A percentile compares a stretch with the other conserved stretches of the same genome.
These are phyloP conservation scores for Endotricha flammealis DNA, from an alignment of 2,888 invertebrate species.

Conservation along the genomic window DNA sequence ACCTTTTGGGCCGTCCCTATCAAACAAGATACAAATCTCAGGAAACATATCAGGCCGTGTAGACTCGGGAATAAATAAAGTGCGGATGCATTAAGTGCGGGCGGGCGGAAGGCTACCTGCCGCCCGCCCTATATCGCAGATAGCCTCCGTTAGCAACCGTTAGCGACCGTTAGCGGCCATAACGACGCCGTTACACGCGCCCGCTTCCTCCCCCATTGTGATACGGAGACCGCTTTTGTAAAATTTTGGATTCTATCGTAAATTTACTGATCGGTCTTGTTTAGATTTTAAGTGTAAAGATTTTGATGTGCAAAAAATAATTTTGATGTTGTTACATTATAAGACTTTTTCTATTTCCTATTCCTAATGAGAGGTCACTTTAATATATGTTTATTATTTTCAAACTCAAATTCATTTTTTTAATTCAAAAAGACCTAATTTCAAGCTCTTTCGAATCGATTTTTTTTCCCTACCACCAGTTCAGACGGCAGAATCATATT, in stretches of 20 bases:
- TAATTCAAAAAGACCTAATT: too few relatives aligned
- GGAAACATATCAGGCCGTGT: conserved; percentile 63
- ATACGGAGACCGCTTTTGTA: conserved; percentile 25
- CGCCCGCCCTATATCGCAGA: conserved; percentile 66
- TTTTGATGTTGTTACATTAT: too few relatives aligned
- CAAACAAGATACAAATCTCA: conserved; percentile 47
- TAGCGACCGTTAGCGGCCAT: conserved; percentile 55
- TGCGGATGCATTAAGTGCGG: conserved; percentile 72
- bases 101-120: conserved; percentile 66
- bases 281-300: neutral
- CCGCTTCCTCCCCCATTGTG: conserved; percentile 66
- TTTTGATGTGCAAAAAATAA: too few relatives aligned
- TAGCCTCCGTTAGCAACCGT: conserved; percentile 58
- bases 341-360: too few relatives aligned
- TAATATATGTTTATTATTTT: too few relatives aligned
- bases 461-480: too few relatives aligned
- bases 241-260: conserved; percentile 22
- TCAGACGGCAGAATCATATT: too few relatives aligned
- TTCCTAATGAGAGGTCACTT: too few relatives aligned
- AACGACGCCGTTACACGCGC: conserved; percentile 71
- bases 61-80: conserved; percentile 59
- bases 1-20: neutral
- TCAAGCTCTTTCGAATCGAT: too few relatives aligned
- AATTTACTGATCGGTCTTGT: conserved; percentile 14
- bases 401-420: too few relatives aligned